phyloP scores from a whole-genome alignment of 2,113 vertebrate genomes.

The Paralichthys olivaceus region DNA sequence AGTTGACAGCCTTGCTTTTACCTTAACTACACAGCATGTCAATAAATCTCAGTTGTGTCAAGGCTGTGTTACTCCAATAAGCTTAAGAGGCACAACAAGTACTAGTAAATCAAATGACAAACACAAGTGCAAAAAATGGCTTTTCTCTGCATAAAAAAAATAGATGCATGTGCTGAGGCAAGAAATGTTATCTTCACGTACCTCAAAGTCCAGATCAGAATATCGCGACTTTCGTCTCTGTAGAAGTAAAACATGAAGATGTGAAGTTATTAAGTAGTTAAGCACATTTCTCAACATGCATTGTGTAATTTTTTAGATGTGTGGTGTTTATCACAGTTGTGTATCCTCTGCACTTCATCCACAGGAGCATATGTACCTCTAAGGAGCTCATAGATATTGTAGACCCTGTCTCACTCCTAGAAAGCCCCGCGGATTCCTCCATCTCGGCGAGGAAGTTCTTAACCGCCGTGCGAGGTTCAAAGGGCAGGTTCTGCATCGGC shows the following conservation, averaged over 20 bases:
- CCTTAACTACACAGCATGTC: slow-evolving; percentile 76
- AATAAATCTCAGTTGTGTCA: slow-evolving; percentile 77
- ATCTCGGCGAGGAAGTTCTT: slow-evolving; percentile 99
- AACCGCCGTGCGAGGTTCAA: slow-evolving; percentile 97
- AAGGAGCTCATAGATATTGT: slow-evolving; percentile 99
- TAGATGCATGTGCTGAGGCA: slow-evolving; percentile 57
- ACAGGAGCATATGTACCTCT: slow-evolving; percentile 84
- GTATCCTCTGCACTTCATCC: slow-evolving; percentile 13
- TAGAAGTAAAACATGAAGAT: slow-evolving; percentile 69
- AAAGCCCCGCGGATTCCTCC: slow-evolving; percentile 93
- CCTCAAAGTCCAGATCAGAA: slow-evolving; percentile 99
- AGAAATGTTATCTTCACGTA: slow-evolving; percentile 80
- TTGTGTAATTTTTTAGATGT: neutral
- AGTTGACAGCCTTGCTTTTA: slow-evolving; percentile 83
- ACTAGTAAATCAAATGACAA: slow-evolving; percentile 83
- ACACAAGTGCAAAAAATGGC: slow-evolving; percentile 76
- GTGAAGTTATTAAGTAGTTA: neutral
- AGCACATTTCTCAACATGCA: neutral
- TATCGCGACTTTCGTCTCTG: slow-evolving; percentile 99
- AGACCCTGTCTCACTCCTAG: slow-evolving; percentile 97
- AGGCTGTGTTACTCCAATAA: slow-evolving; percentile 80
- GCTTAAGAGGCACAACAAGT: slow-evolving; percentile 83
- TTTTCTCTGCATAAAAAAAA: slow-evolving; percentile 51
- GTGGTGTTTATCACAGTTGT: slow-evolving; percentile 8
- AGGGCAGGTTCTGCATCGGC: slow-evolving; percentile 95